Evolutionary conservation across 2,888 invertebrate species (phyloP), one percentile per base, ranked within the genome.

Genomic region (Cacoxenus indagator): DNA sequence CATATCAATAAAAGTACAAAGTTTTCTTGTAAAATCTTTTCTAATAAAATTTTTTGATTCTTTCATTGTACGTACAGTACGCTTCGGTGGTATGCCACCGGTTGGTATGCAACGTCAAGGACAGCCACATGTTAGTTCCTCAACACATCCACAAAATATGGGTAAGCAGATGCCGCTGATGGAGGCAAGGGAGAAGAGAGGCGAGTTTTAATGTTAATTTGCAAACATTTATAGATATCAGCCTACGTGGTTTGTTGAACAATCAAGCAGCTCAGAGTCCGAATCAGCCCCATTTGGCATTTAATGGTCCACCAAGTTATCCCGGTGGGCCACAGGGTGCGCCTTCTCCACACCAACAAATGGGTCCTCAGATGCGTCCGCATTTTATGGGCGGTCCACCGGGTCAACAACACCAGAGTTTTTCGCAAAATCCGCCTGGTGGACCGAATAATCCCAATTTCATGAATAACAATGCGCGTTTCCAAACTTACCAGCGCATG

Each of bases 61-160:
- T 59, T 29, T 59, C 22, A 8, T 6, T 22, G 61, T 70, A 55
- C 24, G 75, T 77, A 73, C 80, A 79, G 88, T 88, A 55, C 87
- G 88, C 43, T 88, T 88, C 75, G 85, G 86, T 62, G 86, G 85
- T 67, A 81, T 87, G 82, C 87, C 87, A 68, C 85, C 86, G 37
- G 87, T 85, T 65, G 84, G 86, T 62, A 87, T 87, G 83, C 87
- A 88, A 68, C 84, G 88, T 11, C 89, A 90, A 64, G 87, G 87
- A 67, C 91, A 91, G 82, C 89, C 91, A 78, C 91, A 91, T 88
- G 91, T 91, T 83, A 91, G 91, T 78, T 91, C 91, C 85, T 91
- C 91, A 77, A 91, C 91, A 82, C 91, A 91, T 85, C 91, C 91
- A 76, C 91, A 91, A 85, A 91, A 91, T 78, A 89, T 91, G 89